Evolutionary conservation across 2,888 invertebrate species (phyloP).

Genomic region (Heliothis peltigera): DNA sequence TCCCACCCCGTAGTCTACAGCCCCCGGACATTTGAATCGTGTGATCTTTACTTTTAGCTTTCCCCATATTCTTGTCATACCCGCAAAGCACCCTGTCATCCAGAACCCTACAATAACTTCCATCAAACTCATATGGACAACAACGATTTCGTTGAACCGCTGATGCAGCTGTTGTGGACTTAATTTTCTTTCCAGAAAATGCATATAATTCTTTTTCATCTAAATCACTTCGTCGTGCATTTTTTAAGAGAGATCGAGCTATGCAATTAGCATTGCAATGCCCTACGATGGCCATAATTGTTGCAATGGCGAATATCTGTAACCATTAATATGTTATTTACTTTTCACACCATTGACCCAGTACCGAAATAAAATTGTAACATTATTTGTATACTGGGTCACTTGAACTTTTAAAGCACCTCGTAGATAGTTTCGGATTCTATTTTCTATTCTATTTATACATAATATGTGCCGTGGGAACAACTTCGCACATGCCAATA

Average conservation of each 20-base stretch:
- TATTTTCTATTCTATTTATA: too few relatives aligned
- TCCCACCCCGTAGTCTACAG: conserved; percentile 74
- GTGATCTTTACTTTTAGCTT: conserved; percentile 56
- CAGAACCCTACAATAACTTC: conserved; percentile 70
- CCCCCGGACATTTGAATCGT: conserved; percentile 64
- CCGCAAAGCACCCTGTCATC: conserved; percentile 81
- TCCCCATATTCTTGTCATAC: conserved; percentile 77
- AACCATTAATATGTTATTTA: conserved; percentile 30
- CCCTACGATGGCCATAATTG: conserved; percentile 46
- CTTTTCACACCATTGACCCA: neutral
- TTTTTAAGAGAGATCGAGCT: conserved; percentile 13
- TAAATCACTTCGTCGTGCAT: conserved; percentile 16
- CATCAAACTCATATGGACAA: conserved; percentile 71
- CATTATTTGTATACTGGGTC: neutral
- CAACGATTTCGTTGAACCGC: neutral
- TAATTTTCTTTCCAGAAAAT: neutral
- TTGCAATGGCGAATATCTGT: conserved; percentile 64
- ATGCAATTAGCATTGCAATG: conserved; percentile 35
- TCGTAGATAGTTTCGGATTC: too few relatives aligned
- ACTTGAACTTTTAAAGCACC: too few relatives aligned
- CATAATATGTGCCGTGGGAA: too few relatives aligned
- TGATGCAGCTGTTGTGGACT: neutral
- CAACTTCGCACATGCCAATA: too few relatives aligned
- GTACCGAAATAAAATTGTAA: neutral
- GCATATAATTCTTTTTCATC: too few relatives aligned